These are phyloP conservation scores for Heliocidaris erythrogramma DNA, from an alignment of 35 echinoderm and acorn worm genomes.

Conservation along the genomic window DNA sequence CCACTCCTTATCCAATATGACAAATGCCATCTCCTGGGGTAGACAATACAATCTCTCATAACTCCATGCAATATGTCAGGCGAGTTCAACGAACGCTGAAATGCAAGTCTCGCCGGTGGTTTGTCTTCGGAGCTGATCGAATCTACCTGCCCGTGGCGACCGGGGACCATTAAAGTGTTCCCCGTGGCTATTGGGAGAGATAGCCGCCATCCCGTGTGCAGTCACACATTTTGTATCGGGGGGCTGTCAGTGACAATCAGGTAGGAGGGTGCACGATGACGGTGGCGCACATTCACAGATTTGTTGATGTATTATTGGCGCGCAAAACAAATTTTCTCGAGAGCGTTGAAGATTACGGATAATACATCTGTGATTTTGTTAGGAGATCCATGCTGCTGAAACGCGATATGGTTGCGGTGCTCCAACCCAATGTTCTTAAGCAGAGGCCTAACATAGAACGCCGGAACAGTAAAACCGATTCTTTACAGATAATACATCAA, in stretches of 20 bases:
- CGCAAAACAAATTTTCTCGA: neutral
- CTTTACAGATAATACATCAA: neutral
- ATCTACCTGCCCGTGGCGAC: neutral
- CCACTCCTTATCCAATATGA: slow-evolving; percentile 9
- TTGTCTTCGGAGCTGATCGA: neutral
- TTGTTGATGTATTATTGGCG: neutral
- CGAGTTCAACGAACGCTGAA: neutral
- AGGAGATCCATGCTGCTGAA: neutral
- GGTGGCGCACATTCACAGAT: no score
- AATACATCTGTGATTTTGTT: neutral
- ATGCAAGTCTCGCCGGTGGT: neutral
- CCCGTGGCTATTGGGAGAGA: neutral
- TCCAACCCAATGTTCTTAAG: neutral
- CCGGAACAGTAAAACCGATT: neutral
- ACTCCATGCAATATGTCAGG: neutral
- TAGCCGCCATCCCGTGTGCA: neutral
- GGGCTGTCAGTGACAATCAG: no score
- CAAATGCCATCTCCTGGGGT: neutral
- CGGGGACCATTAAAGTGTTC: neutral
- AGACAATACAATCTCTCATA: neutral
- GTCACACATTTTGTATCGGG: neutral
- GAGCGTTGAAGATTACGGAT: neutral
- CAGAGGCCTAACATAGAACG: neutral
- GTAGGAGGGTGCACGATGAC: no score
- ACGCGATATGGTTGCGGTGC: neutral